Base-by-base conservation (phyloP, 2,888 invertebrate species). In the Macrophya annulata region DNA sequence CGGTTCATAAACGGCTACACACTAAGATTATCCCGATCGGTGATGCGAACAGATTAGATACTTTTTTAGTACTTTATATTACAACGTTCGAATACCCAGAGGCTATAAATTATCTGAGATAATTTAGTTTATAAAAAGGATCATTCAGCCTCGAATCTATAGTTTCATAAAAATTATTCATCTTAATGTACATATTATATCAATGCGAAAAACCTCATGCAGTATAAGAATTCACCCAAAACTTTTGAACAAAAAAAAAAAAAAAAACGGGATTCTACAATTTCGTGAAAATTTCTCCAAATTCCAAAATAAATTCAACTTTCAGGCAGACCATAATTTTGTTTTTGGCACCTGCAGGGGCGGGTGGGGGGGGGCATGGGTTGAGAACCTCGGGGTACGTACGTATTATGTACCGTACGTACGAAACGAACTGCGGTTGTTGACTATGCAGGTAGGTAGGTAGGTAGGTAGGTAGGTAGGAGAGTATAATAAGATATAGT, bases 101-200 rank as follows among this genome's bases (percentile, higher is more conserved):
- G 77, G 77, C 55, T 17, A 77, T 31, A 31, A 51, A 55, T 31
- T 31, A 31, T 77, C 37, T 15, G 31, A n/a, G 77, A 37, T 31
- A 77, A 77, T 77, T 77, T 51, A 51, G 77, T 77, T 55, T 55
- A 31, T 31, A 77, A 55, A 77, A 17, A 77, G 51, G 21, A 74
- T 74, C 68, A 25, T 37, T 4, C 9, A 45, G 17, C 12, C 37
- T 17, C n/a, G 9, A 31, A 71, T 25, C 37, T 37, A 31, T 9
- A 71, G n/a, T 25, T 31, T 31, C 31, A 25, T 21, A 37, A 4
- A 43, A 43, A 31, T 31, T 31, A 31, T 31, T 31, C 31, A 31
- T 31, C 31, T 31, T 31, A 31, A 31, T 31, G 31, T 31, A 31
- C 3, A 31, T 3, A n/a, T 3, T 31, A 31, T 31, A 31, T 31